Base-by-base conservation (phyloP, 2,888 invertebrate genomes). In the Polydrusus pterygomalis region DNA sequence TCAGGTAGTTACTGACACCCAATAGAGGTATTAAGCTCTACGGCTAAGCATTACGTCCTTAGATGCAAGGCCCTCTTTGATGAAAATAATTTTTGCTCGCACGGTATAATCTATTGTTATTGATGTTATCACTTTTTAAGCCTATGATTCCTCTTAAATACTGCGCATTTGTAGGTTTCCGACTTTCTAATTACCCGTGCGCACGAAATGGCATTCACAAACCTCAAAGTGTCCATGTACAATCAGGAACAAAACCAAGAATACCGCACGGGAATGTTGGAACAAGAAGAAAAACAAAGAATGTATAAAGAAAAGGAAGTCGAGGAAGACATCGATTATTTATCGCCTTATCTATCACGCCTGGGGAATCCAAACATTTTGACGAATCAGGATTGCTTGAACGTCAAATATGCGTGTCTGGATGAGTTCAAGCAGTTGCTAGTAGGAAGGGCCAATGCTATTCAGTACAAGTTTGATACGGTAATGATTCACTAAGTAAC, bases 381-480 rank as follows among this genome's bases (percentile, higher is more conserved):
- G 15, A 81, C 84, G 0, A 73, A 74, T 11, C 20, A 86, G 0
- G 86, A 91, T 54, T 89, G 90, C 0, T 49, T 87, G 0, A 87
- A 89, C 64, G 88, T 91, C 40, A 90, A 89, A 13, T 86, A 90
- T 0, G 83, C 90, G 5, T 95, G 95, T 77, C 86, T 95, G 51
- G 89, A 89, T 67, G 94, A 95, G 83, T 92, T 93, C 80, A 93
- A 92, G 82, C 87, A 90, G 0, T 89, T 90, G 40, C 89, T 92
- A 77, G 87, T 93, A 5, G 88, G 89, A 0, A 87, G 94, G 49
- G 92, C 94, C 15, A 91, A 91, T 77, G 86, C 90, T 43, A 90
- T 95, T 25, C 92, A 94, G 80, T 88, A 88, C 25, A 89, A 91
- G 79, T 93, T 93, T 83, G 93, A 94, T 80, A 88, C 89, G 88